Evolutionary conservation across 1,140 invertebrate genomes (phyloP).

Genomic region (Bursaphelenchus mucronatus): DNA sequence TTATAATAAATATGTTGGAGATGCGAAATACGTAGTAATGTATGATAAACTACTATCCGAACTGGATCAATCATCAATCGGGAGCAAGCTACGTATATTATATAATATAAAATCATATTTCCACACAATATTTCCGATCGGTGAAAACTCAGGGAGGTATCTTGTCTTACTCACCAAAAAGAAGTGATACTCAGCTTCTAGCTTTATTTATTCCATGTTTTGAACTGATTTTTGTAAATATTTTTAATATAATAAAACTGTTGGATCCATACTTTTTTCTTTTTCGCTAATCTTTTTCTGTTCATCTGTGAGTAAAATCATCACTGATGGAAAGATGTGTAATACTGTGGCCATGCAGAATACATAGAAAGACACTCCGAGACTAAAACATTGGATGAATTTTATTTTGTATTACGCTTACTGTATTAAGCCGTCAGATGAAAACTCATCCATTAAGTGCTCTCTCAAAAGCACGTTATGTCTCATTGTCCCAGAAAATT

Average conservation of each 20-base stretch:
- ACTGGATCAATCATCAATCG: too few relatives aligned
- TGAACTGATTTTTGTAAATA: too few relatives aligned
- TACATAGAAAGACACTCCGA: conserved; percentile 18
- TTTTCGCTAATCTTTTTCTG: neutral
- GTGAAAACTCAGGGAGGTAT: too few relatives aligned
- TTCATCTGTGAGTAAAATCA: conserved; percentile 18
- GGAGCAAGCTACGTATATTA: too few relatives aligned
- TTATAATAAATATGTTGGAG: too few relatives aligned
- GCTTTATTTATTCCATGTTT: too few relatives aligned
- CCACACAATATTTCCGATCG: too few relatives aligned
- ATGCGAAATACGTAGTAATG: too few relatives aligned
- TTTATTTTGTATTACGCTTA: conserved; percentile 19
- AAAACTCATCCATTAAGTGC: conserved; percentile 16
- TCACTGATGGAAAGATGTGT: conserved; percentile 20
- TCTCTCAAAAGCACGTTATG: conserved; percentile 18
- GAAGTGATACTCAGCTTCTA: too few relatives aligned
- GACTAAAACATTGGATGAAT: conserved; percentile 22
- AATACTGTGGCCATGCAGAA: conserved; percentile 19
- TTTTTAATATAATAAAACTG: neutral
- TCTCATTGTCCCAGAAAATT: conserved; percentile 7
- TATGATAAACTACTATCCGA: too few relatives aligned
- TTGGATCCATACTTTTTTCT: neutral
- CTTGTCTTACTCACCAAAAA: too few relatives aligned
- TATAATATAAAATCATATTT: too few relatives aligned
- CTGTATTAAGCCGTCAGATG: conserved; percentile 1